phyloP scores from a whole-genome alignment of 2,888 invertebrate genomes.

The Orthosia gracilis region DNA sequence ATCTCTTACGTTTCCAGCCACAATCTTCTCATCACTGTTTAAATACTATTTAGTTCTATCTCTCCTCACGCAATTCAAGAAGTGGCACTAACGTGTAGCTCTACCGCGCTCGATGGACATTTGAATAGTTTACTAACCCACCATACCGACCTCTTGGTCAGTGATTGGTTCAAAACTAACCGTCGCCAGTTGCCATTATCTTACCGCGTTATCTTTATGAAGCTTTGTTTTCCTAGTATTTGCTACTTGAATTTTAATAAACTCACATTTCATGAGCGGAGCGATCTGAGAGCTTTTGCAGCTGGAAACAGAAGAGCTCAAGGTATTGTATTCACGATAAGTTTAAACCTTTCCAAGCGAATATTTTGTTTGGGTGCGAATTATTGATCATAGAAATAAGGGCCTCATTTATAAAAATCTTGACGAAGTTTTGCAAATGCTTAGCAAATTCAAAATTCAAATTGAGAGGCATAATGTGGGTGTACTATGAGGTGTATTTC shows the following conservation, averaged over 20 bases:
- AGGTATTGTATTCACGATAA: no score
- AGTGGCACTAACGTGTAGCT: neutral
- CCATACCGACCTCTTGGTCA: neutral
- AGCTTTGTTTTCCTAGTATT: constrained; percentile 3
- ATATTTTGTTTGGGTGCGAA: no score
- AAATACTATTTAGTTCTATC: neutral
- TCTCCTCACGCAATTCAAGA: neutral
- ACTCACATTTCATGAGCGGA: neutral
- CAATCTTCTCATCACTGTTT: neutral
- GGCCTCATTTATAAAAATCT: no score
- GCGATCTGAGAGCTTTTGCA: neutral
- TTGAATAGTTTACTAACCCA: neutral
- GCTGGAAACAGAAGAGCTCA: neutral
- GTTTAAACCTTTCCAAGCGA: no score
- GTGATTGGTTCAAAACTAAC: constrained; percentile 1
- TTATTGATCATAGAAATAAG: no score
- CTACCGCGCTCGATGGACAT: neutral
- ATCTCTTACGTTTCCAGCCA: neutral
- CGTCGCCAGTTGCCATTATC: neutral
- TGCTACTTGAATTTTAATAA: neutral
- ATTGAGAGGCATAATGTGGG: no score
- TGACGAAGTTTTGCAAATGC: no score
- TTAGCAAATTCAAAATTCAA: no score
- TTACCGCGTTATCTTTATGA: neutral
- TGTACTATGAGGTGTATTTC: no score